A percentile compares a stretch with the other conserved stretches of the same genome.
These are phyloP conservation scores for Hemibagrus guttatus DNA, from an alignment of 2,797 vertebrate genomes.

Conservation along the genomic window DNA sequence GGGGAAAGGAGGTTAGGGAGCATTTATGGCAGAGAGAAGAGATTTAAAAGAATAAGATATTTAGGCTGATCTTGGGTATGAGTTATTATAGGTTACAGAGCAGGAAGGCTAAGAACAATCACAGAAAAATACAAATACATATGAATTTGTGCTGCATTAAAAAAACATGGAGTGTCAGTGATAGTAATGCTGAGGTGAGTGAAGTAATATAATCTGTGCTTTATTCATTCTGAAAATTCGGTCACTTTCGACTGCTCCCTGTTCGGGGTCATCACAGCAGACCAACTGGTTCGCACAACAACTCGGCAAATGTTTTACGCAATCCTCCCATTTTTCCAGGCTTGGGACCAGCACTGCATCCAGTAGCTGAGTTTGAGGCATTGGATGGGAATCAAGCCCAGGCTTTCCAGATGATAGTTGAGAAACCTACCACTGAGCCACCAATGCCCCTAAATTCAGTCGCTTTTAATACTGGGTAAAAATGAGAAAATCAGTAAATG, in stretches of 20 bases:
- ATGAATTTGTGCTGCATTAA: not conserved
- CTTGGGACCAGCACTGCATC: too few relatives aligned
- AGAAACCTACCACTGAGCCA: too few relatives aligned
- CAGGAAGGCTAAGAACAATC: slow-evolving; percentile 1
- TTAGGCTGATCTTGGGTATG: not conserved
- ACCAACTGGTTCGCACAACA: too few relatives aligned
- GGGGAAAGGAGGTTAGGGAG: not conserved
- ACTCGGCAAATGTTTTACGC: too few relatives aligned
- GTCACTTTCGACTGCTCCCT: too few relatives aligned
- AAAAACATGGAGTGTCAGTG: not conserved
- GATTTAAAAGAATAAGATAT: slow-evolving; percentile 2
- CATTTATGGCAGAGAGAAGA: not conserved
- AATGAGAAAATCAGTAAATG: not conserved
- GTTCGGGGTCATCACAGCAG: too few relatives aligned
- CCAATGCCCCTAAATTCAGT: too few relatives aligned
- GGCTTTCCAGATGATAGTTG: too few relatives aligned
- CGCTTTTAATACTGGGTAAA: not conserved
- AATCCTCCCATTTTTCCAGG: too few relatives aligned
- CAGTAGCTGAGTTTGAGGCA: too few relatives aligned
- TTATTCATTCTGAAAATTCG: not conserved
- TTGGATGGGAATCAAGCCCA: too few relatives aligned
- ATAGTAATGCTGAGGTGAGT: not conserved
- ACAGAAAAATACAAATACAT: not conserved
- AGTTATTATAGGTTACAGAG: slow-evolving; percentile 6
- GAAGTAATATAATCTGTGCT: not conserved